A percentile compares a stretch with the other conserved stretches of the same genome.
phyloP scores from a whole-genome alignment of 2,113 vertebrate genomes.

The Peromyscus polionotus region DNA sequence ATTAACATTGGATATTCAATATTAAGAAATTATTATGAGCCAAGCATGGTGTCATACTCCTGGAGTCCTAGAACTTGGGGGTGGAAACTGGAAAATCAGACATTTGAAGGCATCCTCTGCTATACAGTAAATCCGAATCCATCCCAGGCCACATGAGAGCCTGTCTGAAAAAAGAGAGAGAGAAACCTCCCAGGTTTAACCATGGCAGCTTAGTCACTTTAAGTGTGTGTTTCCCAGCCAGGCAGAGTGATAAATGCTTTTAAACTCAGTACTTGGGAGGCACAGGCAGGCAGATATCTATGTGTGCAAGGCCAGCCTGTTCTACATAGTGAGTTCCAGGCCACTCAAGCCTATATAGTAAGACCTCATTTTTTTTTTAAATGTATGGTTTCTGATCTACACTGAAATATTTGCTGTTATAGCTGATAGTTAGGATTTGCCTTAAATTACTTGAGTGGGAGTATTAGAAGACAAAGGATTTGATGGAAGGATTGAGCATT shows the following conservation, averaged over 20 bases:
- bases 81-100: background rate
- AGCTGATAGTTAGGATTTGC: background rate
- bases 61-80: background rate
- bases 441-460: background rate
- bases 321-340: background rate
- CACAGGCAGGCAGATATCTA: background rate
- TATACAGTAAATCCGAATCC: too few species aligned
- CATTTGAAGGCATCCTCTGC: background rate
- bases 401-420: background rate
- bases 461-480: background rate
- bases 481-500: background rate
- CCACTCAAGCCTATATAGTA: background rate
- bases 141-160: background rate
- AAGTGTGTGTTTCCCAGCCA: background rate
- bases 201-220: background rate
- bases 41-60: background rate
- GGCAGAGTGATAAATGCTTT: background rate
- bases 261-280: background rate
- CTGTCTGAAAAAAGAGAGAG: background rate
- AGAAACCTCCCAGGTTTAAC: background rate
- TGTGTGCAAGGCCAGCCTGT: background rate
- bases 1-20: background rate
- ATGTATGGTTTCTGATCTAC: background rate
- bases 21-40: background rate
- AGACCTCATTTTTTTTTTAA: background rate